Evolutionary conservation across 2,113 vertebrate species (phyloP).

Genomic region (Emydocephalus ijimae): DNA sequence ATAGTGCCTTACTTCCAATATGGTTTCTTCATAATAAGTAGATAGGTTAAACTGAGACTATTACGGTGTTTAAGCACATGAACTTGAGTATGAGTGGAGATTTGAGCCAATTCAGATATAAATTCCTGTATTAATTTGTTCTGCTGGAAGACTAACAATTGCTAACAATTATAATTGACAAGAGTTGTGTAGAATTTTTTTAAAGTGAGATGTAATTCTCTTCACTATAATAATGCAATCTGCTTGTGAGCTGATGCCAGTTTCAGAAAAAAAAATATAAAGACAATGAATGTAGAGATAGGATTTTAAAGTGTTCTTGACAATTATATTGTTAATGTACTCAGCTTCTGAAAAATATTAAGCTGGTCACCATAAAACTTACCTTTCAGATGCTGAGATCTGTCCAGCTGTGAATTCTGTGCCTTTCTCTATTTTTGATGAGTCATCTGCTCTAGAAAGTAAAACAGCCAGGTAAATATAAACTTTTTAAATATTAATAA

Average conservation of each 20-base stretch:
- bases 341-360: neutral
- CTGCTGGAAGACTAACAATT: neutral
- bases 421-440: constrained; percentile 72
- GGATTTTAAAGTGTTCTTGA: neutral
- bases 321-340: neutral
- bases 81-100: neutral
- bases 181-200: neutral
- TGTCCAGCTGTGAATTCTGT: constrained; percentile 7
- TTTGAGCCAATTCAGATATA: neutral
- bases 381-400: constrained; percentile 14
- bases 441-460: constrained; percentile 58
- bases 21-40: neutral
- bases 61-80: neutral
- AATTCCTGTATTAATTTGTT: neutral
- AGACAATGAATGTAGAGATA: neutral
- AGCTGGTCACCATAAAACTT: neutral
- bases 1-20: neutral
- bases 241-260: neutral
- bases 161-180: neutral
- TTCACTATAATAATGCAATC: neutral
- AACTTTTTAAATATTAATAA: neutral
- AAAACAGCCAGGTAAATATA: constrained; percentile 62
- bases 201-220: neutral
- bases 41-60: neutral
- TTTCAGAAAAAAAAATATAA: neutral